A percentile compares a stretch with the other conserved stretches of the same genome.
These are phyloP conservation scores for Oceanodroma leucorhoa DNA, from an alignment of 2,797 vertebrate genomes.

Conservation along the genomic window DNA sequence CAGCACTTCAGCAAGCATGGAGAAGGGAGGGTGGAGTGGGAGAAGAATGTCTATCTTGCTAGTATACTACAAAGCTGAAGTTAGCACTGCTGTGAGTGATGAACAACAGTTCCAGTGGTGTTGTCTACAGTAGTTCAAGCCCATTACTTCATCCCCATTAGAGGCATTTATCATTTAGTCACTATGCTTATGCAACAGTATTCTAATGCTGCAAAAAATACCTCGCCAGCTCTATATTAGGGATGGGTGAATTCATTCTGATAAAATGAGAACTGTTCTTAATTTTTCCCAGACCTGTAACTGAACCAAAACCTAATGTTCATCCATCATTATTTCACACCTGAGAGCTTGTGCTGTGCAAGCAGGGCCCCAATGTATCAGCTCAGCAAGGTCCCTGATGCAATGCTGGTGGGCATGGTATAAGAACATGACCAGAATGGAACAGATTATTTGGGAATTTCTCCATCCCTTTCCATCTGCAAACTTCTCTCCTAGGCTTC, in stretches of 20 bases:
- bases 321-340: slow-evolving; percentile 58
- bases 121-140: slow-evolving; percentile 12
- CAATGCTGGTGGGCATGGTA: background rate
- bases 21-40: background rate
- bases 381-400: slow-evolving; percentile 20
- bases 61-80: background rate
- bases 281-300: slow-evolving; percentile 48
- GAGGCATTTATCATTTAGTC: slow-evolving; percentile 63
- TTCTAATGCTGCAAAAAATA: slow-evolving; percentile 22
- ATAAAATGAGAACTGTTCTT: slow-evolving; percentile 22
- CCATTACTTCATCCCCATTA: slow-evolving; percentile 28
- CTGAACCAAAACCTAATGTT: slow-evolving; percentile 55
- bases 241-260: slow-evolving; percentile 34
- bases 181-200: slow-evolving; percentile 51
- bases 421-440: slow-evolving; percentile 27
- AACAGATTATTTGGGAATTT: slow-evolving; percentile 65
- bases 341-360: slow-evolving; percentile 11
- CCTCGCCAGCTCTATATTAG: slow-evolving; percentile 32
- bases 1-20: background rate
- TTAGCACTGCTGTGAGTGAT: background rate
- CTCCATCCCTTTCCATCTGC: slow-evolving; percentile 52
- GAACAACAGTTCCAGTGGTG: background rate
- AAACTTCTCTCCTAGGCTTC: slow-evolving; percentile 41
- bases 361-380: background rate
- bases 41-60: background rate